Percentiles rank a stretch among this genome's conserved stretches.
Evolutionary conservation across 35 echinoderm and acorn worm species (phyloP).

Genomic region (Eucidaris tribuloides): DNA sequence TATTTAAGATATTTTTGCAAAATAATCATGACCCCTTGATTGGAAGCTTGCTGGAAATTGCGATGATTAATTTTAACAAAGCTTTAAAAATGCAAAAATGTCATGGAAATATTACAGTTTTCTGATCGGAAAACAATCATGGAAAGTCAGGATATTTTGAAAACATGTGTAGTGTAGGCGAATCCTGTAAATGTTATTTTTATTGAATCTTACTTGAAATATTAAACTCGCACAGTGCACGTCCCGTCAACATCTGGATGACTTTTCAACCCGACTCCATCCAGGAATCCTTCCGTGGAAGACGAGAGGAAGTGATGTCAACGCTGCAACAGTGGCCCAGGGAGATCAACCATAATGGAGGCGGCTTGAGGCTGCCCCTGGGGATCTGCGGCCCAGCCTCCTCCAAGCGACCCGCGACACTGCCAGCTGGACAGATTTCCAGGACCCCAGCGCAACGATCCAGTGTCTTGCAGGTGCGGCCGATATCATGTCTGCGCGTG

Average conservation of each 20-base stretch:
- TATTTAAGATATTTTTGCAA: too few relatives aligned
- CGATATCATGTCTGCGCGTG: conserved; percentile 22
- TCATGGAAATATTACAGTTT: background rate
- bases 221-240: background rate
- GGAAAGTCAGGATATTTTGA: too few relatives aligned
- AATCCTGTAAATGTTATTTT: background rate
- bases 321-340: background rate
- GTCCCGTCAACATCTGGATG: background rate
- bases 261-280: background rate
- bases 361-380: conserved; percentile 56
- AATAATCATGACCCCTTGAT: too few relatives aligned
- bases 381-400: conserved; percentile 58
- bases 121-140: too few relatives aligned
- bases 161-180: background rate
- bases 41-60: too few relatives aligned
- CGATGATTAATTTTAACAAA: background rate
- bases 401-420: conserved; percentile 10
- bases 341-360: conserved; percentile 20
- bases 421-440: conserved; percentile 5
- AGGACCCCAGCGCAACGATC: conserved; percentile 10
- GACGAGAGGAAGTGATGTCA: background rate
- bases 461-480: conserved; percentile 52
- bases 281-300: background rate
- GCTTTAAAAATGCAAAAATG: background rate
- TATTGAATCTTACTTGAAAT: background rate